A percentile compares a stretch with the other conserved stretches of the same genome.
phyloP scores from a whole-genome alignment of 1,140 invertebrate genomes.

The Pinna nobilis region DNA sequence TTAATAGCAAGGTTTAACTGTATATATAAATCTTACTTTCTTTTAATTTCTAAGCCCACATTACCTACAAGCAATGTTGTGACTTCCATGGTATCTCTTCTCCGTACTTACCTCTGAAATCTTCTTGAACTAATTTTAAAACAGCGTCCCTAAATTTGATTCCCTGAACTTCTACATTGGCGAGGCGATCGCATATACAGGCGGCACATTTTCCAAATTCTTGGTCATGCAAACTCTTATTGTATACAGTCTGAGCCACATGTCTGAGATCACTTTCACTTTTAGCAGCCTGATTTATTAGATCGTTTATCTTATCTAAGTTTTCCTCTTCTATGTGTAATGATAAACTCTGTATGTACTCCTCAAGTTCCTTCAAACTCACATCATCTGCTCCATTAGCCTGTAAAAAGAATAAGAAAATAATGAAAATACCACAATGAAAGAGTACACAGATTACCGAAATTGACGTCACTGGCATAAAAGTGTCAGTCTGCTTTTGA shows the following conservation, averaged over 20 bases:
- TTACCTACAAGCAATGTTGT: too few species aligned
- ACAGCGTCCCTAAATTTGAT: conserved; percentile 50
- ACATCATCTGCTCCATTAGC: too few species aligned
- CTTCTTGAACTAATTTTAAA: conserved; percentile 49
- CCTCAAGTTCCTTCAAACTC: conserved; percentile 10
- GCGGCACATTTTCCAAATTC: conserved; percentile 52
- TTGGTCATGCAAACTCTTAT: conserved; percentile 39
- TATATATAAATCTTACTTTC: too few species aligned
- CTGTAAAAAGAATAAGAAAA: too few species aligned
- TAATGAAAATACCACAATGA: too few species aligned
- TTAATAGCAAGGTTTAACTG: too few species aligned
- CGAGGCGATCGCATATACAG: conserved; percentile 49
- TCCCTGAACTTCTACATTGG: conserved; percentile 50
- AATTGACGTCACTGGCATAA: too few species aligned
- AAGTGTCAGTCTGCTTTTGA: too few species aligned
- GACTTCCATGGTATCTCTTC: not conserved
- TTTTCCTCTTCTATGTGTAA: conserved; percentile 12
- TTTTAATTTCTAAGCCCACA: too few species aligned
- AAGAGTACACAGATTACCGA: too few species aligned
- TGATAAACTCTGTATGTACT: not conserved
- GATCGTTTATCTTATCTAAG: not conserved
- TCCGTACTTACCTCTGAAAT: conserved; percentile 53
- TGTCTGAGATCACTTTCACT: conserved; percentile 25
- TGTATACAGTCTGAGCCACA: conserved; percentile 42
- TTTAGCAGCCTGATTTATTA: not conserved